Evolutionary conservation across 2,888 invertebrate genomes (phyloP).

Genomic region (Rhagium mordax): DNA sequence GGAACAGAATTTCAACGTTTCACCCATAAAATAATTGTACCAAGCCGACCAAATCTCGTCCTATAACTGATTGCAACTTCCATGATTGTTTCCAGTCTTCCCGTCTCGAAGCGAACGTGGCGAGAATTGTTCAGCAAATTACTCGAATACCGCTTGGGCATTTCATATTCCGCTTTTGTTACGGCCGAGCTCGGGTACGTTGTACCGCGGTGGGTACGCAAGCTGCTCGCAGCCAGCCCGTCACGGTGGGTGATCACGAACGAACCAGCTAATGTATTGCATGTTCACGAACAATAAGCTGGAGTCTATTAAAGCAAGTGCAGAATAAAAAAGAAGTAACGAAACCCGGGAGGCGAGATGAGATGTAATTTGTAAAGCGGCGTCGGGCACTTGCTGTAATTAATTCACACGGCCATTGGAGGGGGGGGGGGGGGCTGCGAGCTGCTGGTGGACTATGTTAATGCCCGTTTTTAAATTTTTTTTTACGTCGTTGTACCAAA

Average conservation of each 20-base stretch:
- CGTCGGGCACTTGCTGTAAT: constrained; percentile 29
- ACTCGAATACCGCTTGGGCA: background rate
- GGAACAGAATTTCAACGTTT: too few species aligned
- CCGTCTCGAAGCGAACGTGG: background rate
- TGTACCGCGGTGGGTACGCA: background rate
- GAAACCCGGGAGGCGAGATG: constrained; percentile 23
- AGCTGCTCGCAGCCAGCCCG: background rate
- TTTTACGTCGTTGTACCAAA: too few species aligned
- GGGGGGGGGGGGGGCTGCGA: background rate
- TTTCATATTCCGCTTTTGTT: constrained; percentile 8
- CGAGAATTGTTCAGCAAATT: constrained; percentile 5
- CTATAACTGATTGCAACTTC: too few species aligned
- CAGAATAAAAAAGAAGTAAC: constrained; percentile 6
- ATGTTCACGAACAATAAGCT: constrained; percentile 22
- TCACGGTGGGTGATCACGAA: constrained; percentile 15
- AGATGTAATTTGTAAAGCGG: constrained; percentile 32
- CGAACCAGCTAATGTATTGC: constrained; percentile 3
- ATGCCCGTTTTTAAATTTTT: background rate
- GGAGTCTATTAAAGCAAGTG: constrained; percentile 23
- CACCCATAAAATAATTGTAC: too few species aligned
- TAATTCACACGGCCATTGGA: constrained; percentile 34
- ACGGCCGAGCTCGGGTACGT: background rate
- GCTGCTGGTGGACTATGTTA: background rate
- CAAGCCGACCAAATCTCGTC: too few species aligned
- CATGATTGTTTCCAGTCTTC: too few species aligned